A percentile compares a stretch with the other conserved stretches of the same genome.
These are phyloP conservation scores for Pachypsylla venusta DNA, from an alignment of 1,140 invertebrate genomes.

Conservation along the genomic window DNA sequence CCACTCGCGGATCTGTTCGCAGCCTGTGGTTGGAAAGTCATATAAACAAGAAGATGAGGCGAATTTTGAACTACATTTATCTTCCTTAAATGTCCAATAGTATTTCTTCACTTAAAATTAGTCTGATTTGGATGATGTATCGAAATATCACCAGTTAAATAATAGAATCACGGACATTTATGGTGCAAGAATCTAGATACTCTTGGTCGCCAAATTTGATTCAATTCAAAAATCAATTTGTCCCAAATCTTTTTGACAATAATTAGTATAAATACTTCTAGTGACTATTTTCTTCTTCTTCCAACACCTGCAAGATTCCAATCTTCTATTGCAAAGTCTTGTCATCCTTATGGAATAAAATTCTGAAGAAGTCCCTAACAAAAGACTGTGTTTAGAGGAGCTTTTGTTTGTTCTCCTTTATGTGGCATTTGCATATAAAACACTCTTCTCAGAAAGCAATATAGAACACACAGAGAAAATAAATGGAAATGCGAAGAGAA, in stretches of 20 bases:
- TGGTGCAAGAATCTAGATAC: too few relatives aligned
- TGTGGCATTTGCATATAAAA: conserved; percentile 4
- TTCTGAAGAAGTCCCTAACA: background rate
- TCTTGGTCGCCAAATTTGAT: too few relatives aligned
- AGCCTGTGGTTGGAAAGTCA: too few relatives aligned
- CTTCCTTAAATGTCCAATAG: too few relatives aligned
- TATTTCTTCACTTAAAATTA: too few relatives aligned
- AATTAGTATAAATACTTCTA: background rate
- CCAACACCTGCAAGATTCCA: background rate
- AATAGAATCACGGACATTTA: too few relatives aligned
- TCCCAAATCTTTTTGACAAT: background rate
- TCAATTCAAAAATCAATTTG: too few relatives aligned
- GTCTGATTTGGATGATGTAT: too few relatives aligned
- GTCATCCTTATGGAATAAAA: background rate
- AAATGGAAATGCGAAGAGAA: background rate
- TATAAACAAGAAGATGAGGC: too few relatives aligned
- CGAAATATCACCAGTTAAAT: too few relatives aligned
- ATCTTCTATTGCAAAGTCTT: background rate
- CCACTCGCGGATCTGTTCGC: too few relatives aligned
- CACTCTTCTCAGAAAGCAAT: background rate
- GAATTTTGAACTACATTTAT: too few relatives aligned
- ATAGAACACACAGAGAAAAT: background rate
- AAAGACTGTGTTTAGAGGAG: background rate
- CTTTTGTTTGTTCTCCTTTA: background rate
- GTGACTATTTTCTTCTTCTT: background rate